Evolutionary conservation across 1,140 invertebrate species (phyloP).

Genomic region (Drosophila bifasciata): DNA sequence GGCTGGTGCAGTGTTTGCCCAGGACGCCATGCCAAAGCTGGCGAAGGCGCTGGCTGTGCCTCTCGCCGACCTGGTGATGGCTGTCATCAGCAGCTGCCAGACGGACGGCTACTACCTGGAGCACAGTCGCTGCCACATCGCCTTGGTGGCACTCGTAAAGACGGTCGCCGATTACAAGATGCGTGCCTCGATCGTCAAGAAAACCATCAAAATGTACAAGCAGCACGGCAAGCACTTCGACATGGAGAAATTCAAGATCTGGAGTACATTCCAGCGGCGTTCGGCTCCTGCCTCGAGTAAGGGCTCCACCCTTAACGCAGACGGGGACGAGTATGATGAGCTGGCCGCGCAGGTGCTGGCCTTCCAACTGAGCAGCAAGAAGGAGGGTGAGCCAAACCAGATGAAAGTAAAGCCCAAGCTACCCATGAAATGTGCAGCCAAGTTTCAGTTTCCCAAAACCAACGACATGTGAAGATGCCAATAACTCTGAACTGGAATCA

Average conservation of each 20-base stretch:
- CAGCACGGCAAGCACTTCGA: constrained; percentile 53
- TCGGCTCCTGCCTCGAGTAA: background rate
- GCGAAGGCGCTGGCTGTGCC: constrained; percentile 42
- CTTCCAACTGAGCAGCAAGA: background rate
- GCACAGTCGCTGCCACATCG: constrained; percentile 63
- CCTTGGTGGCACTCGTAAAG: constrained; percentile 40
- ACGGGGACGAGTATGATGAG: constrained; percentile 24
- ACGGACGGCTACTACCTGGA: constrained; percentile 54
- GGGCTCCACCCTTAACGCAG: background rate
- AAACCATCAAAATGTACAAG: constrained; percentile 62
- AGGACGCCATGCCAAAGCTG: constrained; percentile 42
- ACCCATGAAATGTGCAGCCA: constrained; percentile 25
- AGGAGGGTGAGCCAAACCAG: background rate
- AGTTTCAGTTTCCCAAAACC: background rate
- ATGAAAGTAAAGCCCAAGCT: background rate
- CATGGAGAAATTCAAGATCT: constrained; percentile 28
- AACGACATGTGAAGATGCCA: background rate
- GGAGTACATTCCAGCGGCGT: constrained; percentile 21
- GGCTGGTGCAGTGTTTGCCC: constrained; percentile 52
- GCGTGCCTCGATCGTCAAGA: constrained; percentile 47
- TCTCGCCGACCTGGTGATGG: constrained; percentile 41
- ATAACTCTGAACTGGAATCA: background rate
- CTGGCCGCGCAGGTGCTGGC: constrained; percentile 29
- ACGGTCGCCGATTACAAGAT: constrained; percentile 40
- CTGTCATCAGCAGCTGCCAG: constrained; percentile 64